Percentiles rank a stretch among this genome's conserved stretches.
phyloP scores from a whole-genome alignment of 2,797 vertebrate genomes.

The Esox lucius region DNA sequence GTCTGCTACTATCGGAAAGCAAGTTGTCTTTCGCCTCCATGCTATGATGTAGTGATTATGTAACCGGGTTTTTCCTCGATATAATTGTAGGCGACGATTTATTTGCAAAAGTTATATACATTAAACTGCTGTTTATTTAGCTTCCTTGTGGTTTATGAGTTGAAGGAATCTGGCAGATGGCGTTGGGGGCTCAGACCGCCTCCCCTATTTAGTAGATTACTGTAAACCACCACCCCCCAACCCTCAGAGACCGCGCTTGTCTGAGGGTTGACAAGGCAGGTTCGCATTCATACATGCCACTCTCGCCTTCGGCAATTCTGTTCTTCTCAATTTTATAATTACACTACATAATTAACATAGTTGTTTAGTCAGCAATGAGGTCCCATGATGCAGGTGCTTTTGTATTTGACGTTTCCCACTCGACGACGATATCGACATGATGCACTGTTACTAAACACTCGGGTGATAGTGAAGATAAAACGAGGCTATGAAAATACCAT shows the following conservation, averaged over 20 bases:
- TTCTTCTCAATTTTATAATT: not conserved
- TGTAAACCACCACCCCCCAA: slow-evolving; percentile 14
- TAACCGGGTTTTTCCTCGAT: slow-evolving; percentile 13
- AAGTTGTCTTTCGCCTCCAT: slow-evolving; percentile 32
- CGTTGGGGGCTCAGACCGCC: slow-evolving; percentile 44
- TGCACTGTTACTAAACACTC: not conserved
- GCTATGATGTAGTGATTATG: slow-evolving; percentile 32
- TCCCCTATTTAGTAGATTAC: slow-evolving; percentile 27
- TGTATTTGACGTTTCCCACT: not conserved
- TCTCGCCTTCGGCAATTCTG: not conserved
- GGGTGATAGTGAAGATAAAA: not conserved
- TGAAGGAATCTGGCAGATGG: slow-evolving; percentile 70
- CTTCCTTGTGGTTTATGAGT: slow-evolving; percentile 31
- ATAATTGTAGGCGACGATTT: not conserved
- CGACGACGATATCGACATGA: not conserved
- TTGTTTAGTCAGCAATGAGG: not conserved
- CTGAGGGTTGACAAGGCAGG: not conserved
- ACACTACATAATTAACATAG: too few species aligned
- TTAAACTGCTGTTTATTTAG: not conserved
- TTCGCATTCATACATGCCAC: slow-evolving; percentile 8
- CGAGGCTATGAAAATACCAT: not conserved
- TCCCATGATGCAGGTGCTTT: not conserved
- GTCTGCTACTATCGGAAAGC: slow-evolving; percentile 19
- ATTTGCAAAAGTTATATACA: not conserved
- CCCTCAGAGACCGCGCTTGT: slow-evolving; percentile 2